Percentiles rank a stretch among this genome's conserved stretches.
These are phyloP conservation scores for Tiaroga cobitis DNA, from an alignment of 2,797 vertebrate genomes.

Conservation along the genomic window DNA sequence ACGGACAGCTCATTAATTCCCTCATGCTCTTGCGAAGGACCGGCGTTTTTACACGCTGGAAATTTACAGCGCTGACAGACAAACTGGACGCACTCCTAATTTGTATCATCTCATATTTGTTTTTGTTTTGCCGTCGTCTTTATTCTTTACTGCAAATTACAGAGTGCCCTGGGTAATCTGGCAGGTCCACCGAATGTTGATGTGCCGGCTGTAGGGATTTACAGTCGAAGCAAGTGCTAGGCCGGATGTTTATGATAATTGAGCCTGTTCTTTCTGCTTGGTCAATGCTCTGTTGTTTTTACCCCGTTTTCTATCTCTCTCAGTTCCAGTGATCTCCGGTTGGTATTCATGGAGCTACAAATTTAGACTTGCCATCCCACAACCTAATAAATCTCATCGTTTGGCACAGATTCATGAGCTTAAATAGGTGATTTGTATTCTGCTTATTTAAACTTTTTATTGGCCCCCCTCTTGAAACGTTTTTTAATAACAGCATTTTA, in stretches of 20 bases:
- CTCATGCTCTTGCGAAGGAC: slow-evolving; percentile 62
- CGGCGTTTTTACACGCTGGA: slow-evolving; percentile 68
- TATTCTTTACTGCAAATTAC: slow-evolving; percentile 84
- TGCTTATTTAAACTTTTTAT: slow-evolving; percentile 46
- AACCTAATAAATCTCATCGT: slow-evolving; percentile 41
- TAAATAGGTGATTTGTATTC: slow-evolving; percentile 35
- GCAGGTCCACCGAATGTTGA: slow-evolving; percentile 75
- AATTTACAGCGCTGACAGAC: slow-evolving; percentile 78
- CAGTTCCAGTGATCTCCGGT: slow-evolving; percentile 37
- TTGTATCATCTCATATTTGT: slow-evolving; percentile 81
- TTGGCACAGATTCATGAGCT: slow-evolving; percentile 20
- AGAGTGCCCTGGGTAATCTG: slow-evolving; percentile 77
- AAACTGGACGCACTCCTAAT: slow-evolving; percentile 76
- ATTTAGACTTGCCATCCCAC: slow-evolving; percentile 27
- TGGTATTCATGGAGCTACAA: slow-evolving; percentile 33
- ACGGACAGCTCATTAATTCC: slow-evolving; percentile 81
- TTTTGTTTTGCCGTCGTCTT: slow-evolving; percentile 82
- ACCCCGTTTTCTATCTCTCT: slow-evolving; percentile 46
- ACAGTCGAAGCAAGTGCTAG: slow-evolving; percentile 70
- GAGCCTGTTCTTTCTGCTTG: slow-evolving; percentile 72
- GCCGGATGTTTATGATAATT: slow-evolving; percentile 80
- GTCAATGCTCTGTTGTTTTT: slow-evolving; percentile 69
- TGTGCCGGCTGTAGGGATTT: slow-evolving; percentile 68
- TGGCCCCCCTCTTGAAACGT: slow-evolving; percentile 15
- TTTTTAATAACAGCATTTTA: slow-evolving; percentile 30